Evolutionary conservation across 2,113 vertebrate genomes (phyloP).

Genomic region (Illadopsis cleaveri): DNA sequence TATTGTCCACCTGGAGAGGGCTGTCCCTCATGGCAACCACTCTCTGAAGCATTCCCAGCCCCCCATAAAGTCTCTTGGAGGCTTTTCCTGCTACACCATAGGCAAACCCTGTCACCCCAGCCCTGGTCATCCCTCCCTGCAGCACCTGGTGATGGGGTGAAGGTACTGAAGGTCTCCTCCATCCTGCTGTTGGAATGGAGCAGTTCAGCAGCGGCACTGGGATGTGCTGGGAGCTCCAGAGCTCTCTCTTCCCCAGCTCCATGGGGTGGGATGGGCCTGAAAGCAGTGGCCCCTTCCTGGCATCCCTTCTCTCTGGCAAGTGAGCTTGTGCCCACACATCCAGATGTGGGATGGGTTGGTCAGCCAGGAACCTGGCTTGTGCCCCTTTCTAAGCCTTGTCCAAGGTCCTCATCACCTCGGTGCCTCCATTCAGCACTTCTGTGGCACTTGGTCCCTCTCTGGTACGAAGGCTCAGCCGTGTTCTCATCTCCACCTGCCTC

Average conservation of each 20-base stretch:
- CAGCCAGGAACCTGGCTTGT: neutral
- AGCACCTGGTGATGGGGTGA: neutral
- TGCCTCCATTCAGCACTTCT: rapidly evolving
- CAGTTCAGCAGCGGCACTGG: neutral
- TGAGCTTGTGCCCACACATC: rapidly evolving
- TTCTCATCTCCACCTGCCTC: neutral
- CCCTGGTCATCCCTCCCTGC: neutral
- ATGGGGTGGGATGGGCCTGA: rapidly evolving
- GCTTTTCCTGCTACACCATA: neutral
- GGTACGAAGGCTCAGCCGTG: rapidly evolving
- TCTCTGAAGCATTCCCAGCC: neutral
- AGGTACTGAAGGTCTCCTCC: neutral
- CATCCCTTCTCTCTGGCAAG: neutral
- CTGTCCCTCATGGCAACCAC: neutral
- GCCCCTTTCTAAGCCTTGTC: neutral
- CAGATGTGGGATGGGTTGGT: neutral
- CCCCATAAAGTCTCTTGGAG: rapidly evolving
- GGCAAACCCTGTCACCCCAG: neutral
- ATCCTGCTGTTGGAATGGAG: neutral
- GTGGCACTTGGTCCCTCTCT: neutral
- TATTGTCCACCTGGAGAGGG: neutral
- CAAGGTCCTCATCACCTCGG: rapidly evolving
- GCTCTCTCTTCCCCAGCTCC: neutral
- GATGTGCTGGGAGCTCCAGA: neutral
- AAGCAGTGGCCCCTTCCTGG: neutral